These are phyloP conservation scores for Amiota mariae DNA, from an alignment of 2,888 invertebrate genomes.

Conservation along the genomic window DNA sequence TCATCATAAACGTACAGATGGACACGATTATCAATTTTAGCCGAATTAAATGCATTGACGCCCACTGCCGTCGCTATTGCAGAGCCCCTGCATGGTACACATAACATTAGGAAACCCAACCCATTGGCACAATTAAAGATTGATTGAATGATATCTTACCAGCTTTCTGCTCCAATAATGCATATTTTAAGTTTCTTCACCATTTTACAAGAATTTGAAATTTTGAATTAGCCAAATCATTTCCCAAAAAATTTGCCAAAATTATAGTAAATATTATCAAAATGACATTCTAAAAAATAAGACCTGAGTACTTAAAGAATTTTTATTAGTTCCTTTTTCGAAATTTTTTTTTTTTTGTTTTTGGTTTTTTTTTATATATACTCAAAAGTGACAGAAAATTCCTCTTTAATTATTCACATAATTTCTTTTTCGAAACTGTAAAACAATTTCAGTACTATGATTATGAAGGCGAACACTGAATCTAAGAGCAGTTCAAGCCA, in stretches of 20 bases:
- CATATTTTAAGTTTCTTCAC: slow-evolving; percentile 50
- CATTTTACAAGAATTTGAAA: slow-evolving; percentile 39
- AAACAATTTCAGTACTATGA: no score
- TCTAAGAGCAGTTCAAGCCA: no score
- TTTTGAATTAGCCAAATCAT: slow-evolving; percentile 2
- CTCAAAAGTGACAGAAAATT: no score
- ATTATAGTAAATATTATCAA: no score
- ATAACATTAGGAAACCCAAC: neutral
- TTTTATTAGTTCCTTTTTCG: no score
- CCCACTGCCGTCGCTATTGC: slow-evolving; percentile 57
- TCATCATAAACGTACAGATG: slow-evolving; percentile 63
- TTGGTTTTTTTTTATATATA: neutral
- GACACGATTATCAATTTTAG: slow-evolving; percentile 48
- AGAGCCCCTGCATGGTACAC: slow-evolving; percentile 53
- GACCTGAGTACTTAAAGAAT: no score
- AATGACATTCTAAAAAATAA: no score
- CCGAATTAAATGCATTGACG: slow-evolving; percentile 42
- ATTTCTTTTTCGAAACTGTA: no score
- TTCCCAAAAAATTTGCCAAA: neutral
- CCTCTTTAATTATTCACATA: no score
- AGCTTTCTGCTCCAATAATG: slow-evolving; percentile 59
- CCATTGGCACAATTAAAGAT: neutral
- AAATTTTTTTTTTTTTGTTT: neutral
- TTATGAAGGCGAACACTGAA: no score
- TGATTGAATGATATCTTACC: slow-evolving; percentile 41